phyloP scores from a whole-genome alignment of 1,140 invertebrate genomes.

The Notospermus geniculatus region DNA sequence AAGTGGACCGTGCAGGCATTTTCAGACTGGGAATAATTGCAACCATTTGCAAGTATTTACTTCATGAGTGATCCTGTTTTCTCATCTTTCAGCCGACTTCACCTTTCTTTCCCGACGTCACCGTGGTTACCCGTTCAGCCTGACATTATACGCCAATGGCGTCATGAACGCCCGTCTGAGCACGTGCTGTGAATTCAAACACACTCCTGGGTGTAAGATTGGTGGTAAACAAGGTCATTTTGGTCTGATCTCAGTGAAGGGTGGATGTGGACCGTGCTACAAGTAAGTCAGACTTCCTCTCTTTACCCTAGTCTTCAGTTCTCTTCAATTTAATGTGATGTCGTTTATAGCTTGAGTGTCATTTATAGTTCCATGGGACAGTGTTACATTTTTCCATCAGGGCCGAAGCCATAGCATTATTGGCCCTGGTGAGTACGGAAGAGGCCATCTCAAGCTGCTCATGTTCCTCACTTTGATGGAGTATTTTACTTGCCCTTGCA shows the following conservation, averaged over 20 bases:
- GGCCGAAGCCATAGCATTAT: too few species aligned
- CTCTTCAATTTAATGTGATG: too few species aligned
- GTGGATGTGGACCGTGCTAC: slow-evolving; percentile 45
- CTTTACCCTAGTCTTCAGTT: too few species aligned
- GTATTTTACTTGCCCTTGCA: too few species aligned
- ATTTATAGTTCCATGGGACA: neutral
- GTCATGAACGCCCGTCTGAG: slow-evolving; percentile 48
- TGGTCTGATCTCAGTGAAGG: slow-evolving; percentile 37
- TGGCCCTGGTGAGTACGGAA: too few species aligned
- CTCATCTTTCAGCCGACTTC: slow-evolving; percentile 43
- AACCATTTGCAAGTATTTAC: too few species aligned
- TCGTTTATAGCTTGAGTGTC: neutral
- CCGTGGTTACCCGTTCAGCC: slow-evolving; percentile 54
- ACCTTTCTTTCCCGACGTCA: slow-evolving; percentile 53
- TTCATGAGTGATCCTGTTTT: too few species aligned
- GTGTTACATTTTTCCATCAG: too few species aligned
- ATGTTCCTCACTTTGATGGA: too few species aligned
- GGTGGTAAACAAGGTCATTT: slow-evolving; percentile 54
- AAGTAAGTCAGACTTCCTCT: slow-evolving; percentile 47
- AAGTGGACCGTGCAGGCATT: too few species aligned
- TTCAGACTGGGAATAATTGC: too few species aligned
- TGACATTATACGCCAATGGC: slow-evolving; percentile 54
- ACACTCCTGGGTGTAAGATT: slow-evolving; percentile 42
- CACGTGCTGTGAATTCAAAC: slow-evolving; percentile 56
- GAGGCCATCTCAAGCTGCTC: too few species aligned